Percentiles rank a stretch among this genome's conserved stretches.
phyloP scores from a whole-genome alignment of 2,888 invertebrate species.

The Congeria kusceri region DNA sequence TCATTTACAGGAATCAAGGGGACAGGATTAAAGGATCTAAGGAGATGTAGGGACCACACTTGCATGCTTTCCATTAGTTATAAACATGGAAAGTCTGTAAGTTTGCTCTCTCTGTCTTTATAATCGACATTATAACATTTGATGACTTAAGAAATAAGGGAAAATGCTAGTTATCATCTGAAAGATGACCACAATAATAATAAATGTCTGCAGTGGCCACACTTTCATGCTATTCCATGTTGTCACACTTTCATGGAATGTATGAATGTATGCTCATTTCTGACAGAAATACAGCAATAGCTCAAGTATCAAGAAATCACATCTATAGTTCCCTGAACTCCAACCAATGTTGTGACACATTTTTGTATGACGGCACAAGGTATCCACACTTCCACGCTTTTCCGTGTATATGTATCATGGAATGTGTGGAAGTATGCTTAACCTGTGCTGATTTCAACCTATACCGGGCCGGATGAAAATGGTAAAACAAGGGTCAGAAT shows the following conservation, averaged over 20 bases:
- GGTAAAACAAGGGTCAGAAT: too few species aligned
- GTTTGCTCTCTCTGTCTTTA: slow-evolving; percentile 37
- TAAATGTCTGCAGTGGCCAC: neutral
- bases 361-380: too few species aligned
- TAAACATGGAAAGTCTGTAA: slow-evolving; percentile 61
- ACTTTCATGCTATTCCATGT: slow-evolving; percentile 51
- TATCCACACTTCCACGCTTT: slow-evolving; percentile 26
- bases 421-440: slow-evolving; percentile 33
- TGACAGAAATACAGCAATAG: too few species aligned
- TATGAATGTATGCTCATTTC: slow-evolving; percentile 59
- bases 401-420: slow-evolving; percentile 15
- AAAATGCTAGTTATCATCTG: too few species aligned
- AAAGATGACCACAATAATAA: neutral
- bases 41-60: slow-evolving; percentile 47
- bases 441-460: neutral
- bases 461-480: too few species aligned
- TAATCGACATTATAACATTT: neutral
- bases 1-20: neutral
- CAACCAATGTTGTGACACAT: too few species aligned
- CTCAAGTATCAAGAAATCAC: too few species aligned
- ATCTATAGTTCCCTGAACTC: too few species aligned
- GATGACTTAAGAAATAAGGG: too few species aligned
- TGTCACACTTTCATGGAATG: slow-evolving; percentile 49
- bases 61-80: slow-evolving; percentile 61
- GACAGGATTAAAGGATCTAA: neutral